Percentiles rank a stretch among this genome's conserved stretches.
Evolutionary conservation across 1,140 invertebrate species (phyloP).

Genomic region (Hydropsyche tenuis): DNA sequence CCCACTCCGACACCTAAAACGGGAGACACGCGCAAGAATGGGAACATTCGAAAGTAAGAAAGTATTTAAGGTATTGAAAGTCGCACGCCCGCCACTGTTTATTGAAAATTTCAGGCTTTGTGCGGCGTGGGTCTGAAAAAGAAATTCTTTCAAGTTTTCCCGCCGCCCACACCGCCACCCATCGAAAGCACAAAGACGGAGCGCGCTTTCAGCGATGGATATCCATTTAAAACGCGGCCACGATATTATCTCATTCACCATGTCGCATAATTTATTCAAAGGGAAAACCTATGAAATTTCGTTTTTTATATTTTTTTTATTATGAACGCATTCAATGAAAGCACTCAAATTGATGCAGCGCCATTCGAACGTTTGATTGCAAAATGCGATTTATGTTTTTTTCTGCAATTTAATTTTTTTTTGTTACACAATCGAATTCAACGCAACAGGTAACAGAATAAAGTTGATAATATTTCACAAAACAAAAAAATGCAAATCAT

Average conservation of each 20-base stretch:
- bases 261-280: slow-evolving; percentile 37
- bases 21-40: slow-evolving; percentile 47
- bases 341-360: too few relatives aligned
- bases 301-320: neutral
- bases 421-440: too few relatives aligned
- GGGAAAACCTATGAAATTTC: slow-evolving; percentile 23
- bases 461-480: too few relatives aligned
- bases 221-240: slow-evolving; percentile 38
- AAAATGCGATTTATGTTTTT: too few relatives aligned
- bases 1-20: slow-evolving; percentile 45
- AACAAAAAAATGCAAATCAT: too few relatives aligned
- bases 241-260: slow-evolving; percentile 39
- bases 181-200: slow-evolving; percentile 23
- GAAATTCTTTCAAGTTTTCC: slow-evolving; percentile 47
- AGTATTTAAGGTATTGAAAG: slow-evolving; percentile 50
- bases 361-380: too few relatives aligned
- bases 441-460: too few relatives aligned
- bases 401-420: too few relatives aligned
- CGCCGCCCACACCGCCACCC: too few relatives aligned
- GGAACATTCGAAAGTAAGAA: slow-evolving; percentile 50
- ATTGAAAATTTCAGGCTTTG: slow-evolving; percentile 50
- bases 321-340: too few relatives aligned
- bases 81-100: slow-evolving; percentile 48
- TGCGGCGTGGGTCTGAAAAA: slow-evolving; percentile 37
- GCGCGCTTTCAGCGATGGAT: slow-evolving; percentile 45